A percentile compares a stretch with the other conserved stretches of the same genome.
Evolutionary conservation across 2,113 vertebrate genomes (phyloP).

Genomic region (Lucifuga dentata): DNA sequence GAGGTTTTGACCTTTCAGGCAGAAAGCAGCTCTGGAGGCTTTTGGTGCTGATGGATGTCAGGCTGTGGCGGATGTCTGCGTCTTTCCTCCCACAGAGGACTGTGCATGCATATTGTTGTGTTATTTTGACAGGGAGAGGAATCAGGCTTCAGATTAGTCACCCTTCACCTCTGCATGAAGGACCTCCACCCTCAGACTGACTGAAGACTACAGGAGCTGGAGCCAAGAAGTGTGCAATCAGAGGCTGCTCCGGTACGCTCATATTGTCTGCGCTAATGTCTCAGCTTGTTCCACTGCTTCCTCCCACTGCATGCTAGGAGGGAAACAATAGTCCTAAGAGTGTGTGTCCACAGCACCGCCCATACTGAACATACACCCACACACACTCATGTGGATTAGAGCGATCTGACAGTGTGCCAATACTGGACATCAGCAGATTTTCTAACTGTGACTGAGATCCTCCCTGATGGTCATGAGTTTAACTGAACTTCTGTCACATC

Average conservation of each 20-base stretch:
- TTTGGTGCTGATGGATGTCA: constrained; percentile 17
- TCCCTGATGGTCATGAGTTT: too few relatives aligned
- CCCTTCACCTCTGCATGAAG: constrained; percentile 61
- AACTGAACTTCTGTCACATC: too few relatives aligned
- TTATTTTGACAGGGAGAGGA: constrained; percentile 59
- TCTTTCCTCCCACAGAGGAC: constrained; percentile 39
- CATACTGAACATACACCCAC: constrained; percentile 25
- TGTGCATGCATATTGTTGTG: constrained; percentile 44
- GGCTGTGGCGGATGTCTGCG: constrained; percentile 34
- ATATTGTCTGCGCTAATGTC: constrained; percentile 63
- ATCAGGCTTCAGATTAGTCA: constrained; percentile 52
- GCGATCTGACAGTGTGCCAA: constrained; percentile 6
- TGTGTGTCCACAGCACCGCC: constrained; percentile 38
- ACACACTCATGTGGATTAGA: constrained; percentile 10
- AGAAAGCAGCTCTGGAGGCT: background rate
- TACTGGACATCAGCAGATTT: background rate
- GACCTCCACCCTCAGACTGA: constrained; percentile 50
- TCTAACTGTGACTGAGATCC: too few relatives aligned
- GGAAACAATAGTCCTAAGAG: constrained; percentile 57
- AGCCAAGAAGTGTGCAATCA: constrained; percentile 61
- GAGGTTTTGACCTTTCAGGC: too few relatives aligned
- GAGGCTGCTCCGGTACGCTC: constrained; percentile 33
- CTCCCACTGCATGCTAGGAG: constrained; percentile 54
- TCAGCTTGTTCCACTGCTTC: constrained; percentile 62
- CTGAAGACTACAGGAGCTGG: constrained; percentile 31